phyloP scores from a whole-genome alignment of 2,888 invertebrate genomes.

The Heliconius erato region DNA sequence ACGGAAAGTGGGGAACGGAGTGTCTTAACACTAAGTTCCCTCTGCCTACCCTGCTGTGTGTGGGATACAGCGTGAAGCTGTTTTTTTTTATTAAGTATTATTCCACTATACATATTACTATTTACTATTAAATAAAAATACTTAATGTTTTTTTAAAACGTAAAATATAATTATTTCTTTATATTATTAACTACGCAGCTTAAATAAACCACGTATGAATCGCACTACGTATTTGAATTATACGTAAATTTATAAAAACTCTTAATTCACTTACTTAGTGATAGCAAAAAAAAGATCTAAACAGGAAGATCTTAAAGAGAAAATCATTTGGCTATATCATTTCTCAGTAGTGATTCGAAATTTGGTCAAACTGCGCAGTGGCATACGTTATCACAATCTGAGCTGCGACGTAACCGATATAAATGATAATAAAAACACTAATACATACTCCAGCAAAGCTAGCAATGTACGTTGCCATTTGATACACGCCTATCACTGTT shows the following conservation, averaged over 20 bases:
- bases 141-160: background rate
- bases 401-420: conserved; percentile 71
- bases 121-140: too few relatives aligned
- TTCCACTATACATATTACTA: too few relatives aligned
- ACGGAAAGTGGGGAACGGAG: too few relatives aligned
- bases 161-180: too few relatives aligned
- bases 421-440: conserved; percentile 76
- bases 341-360: conserved; percentile 56
- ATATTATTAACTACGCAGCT: background rate
- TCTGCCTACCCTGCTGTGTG: too few relatives aligned
- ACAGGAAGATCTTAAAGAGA: conserved; percentile 11
- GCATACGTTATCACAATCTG: conserved; percentile 73
- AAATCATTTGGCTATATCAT: background rate
- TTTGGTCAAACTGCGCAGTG: conserved; percentile 74
- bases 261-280: conserved; percentile 8
- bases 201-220: background rate
- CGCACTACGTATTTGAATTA: background rate
- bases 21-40: too few relatives aligned
- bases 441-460: conserved; percentile 47
- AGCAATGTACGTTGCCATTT: conserved; percentile 37
- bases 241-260: background rate
- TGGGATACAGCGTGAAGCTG: too few relatives aligned
- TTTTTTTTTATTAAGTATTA: too few relatives aligned
- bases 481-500: conserved; percentile 42
- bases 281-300: conserved; percentile 8